These are phyloP conservation scores for Polia nebulosa DNA, from an alignment of 2,888 invertebrate genomes.

Conservation along the genomic window DNA sequence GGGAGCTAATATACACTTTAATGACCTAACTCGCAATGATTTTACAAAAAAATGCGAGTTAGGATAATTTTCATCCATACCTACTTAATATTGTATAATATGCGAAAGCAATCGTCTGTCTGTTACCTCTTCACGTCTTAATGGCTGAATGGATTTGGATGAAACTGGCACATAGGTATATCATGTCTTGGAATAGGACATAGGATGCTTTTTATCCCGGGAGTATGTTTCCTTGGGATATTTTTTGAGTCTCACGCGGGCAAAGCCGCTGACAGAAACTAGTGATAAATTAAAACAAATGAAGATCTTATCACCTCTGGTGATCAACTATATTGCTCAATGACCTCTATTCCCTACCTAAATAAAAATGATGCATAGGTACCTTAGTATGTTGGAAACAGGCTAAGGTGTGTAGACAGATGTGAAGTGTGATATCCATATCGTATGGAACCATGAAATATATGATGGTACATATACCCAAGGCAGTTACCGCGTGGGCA, in stretches of 20 bases:
- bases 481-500: background rate
- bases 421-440: background rate
- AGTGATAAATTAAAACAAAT: conserved; percentile 9
- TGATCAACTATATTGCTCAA: background rate
- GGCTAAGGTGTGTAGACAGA: conserved; percentile 12
- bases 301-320: background rate
- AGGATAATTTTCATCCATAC: no score
- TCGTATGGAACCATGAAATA: conserved; percentile 17
- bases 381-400: conserved; percentile 3
- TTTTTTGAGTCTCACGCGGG: no score
- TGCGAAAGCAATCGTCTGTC: no score
- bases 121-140: no score
- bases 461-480: conserved; percentile 8
- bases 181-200: no score
- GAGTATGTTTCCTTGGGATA: no score
- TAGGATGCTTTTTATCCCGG: no score
- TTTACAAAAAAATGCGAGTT: background rate
- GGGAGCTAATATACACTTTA: background rate
- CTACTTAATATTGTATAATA: no score
- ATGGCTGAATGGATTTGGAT: no score
- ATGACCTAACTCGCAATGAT: no score
- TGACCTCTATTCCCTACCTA: background rate
- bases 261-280: no score
- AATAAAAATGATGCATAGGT: background rate
- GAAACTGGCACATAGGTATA: no score